These are phyloP conservation scores for Scaptomyza reducta DNA, from an alignment of 2,888 invertebrate species.

Conservation along the genomic window DNA sequence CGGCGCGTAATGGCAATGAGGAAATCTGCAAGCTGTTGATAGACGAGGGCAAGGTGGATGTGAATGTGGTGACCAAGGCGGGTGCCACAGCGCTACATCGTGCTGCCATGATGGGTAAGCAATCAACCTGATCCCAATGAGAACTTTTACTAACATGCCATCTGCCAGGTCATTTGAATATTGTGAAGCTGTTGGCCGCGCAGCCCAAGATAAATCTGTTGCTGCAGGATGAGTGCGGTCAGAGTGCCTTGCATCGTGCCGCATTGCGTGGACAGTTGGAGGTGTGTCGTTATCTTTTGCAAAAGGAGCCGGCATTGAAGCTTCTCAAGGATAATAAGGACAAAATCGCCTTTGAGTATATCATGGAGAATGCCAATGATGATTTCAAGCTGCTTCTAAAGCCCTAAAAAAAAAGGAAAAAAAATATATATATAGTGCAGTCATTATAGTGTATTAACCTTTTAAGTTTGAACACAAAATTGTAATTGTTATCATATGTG, in stretches of 20 bases:
- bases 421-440: constrained; percentile 4
- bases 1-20: constrained; percentile 91
- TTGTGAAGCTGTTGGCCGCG: constrained; percentile 88
- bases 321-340: constrained; percentile 84
- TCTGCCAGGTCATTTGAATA: constrained; percentile 86
- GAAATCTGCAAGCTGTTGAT: constrained; percentile 89
- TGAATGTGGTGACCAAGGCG: constrained; percentile 90
- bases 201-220: constrained; percentile 87
- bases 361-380: constrained; percentile 83
- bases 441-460: constrained; percentile 3
- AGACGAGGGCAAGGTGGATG: constrained; percentile 87
- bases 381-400: constrained; percentile 83
- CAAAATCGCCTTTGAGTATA: constrained; percentile 84
- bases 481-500: constrained; percentile 23
- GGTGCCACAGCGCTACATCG: constrained; percentile 94
- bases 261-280: constrained; percentile 85
- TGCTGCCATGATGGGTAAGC: constrained; percentile 89
- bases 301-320: constrained; percentile 75
- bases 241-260: constrained; percentile 92
- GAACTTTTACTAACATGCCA: constrained; percentile 16
- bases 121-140: not conserved
- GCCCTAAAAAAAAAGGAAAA: constrained; percentile 54
- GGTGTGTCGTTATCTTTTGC: constrained; percentile 80
- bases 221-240: constrained; percentile 91
- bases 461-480: constrained; percentile 26